Evolutionary conservation across 2,888 invertebrate genomes (phyloP).

Genomic region (Cheilosia grossa): DNA sequence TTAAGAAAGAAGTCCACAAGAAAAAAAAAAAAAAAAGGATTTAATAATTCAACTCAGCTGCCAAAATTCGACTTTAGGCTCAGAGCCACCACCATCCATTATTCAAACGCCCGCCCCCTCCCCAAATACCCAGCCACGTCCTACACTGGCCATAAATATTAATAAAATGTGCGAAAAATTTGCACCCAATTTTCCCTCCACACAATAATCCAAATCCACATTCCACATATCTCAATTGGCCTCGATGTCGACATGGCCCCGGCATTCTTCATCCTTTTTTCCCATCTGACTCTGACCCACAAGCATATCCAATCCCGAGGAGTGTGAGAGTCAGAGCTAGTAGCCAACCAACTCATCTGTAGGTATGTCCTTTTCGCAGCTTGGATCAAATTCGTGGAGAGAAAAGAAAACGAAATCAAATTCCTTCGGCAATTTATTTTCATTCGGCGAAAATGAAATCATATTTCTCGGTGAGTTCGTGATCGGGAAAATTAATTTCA

Average conservation of each 20-base stretch:
- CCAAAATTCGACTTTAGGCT: slow-evolving; percentile 59
- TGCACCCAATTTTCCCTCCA: slow-evolving; percentile 64
- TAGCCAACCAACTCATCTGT: background rate
- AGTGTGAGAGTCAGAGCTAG: slow-evolving; percentile 55
- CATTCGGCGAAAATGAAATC: slow-evolving; percentile 73
- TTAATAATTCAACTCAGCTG: slow-evolving; percentile 73
- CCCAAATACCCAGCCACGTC: slow-evolving; percentile 28
- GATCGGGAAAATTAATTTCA: slow-evolving; percentile 72
- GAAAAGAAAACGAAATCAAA: slow-evolving; percentile 56
- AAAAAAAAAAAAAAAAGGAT: slow-evolving; percentile 6
- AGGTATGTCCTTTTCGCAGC: slow-evolving; percentile 25
- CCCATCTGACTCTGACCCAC: slow-evolving; percentile 29
- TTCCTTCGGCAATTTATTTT: slow-evolving; percentile 73
- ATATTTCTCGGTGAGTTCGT: slow-evolving; percentile 68
- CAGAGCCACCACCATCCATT: slow-evolving; percentile 4
- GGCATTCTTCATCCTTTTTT: slow-evolving; percentile 41
- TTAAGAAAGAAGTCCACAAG: background rate
- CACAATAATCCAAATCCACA: slow-evolving; percentile 52
- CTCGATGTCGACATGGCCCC: slow-evolving; percentile 17
- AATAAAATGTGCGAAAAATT: slow-evolving; percentile 73
- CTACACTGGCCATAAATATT: slow-evolving; percentile 62
- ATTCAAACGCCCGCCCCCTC: background rate
- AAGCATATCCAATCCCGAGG: slow-evolving; percentile 33
- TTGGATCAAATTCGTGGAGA: slow-evolving; percentile 5
- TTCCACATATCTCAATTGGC: slow-evolving; percentile 53